Evolutionary conservation across 37 sponge, comb jelly and placozoan genomes (phyloP).

Genomic region (Ephydatia muelleri): DNA sequence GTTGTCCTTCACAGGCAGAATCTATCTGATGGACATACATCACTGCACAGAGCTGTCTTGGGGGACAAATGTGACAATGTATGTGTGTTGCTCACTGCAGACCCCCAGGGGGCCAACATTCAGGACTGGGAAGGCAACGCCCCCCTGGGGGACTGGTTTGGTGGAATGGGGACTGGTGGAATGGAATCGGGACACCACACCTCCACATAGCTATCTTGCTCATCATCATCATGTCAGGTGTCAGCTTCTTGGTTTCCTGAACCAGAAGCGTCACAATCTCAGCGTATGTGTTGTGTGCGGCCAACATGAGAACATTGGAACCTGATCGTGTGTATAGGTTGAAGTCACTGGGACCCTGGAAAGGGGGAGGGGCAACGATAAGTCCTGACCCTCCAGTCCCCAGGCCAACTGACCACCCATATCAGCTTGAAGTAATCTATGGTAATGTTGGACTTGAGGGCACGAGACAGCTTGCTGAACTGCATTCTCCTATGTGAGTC

Average conservation of each 20-base stretch:
- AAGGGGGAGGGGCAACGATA: background rate
- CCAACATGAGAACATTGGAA: conserved; percentile 66
- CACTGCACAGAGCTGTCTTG: no score
- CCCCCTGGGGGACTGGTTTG: no score
- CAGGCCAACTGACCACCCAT: background rate
- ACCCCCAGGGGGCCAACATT: no score
- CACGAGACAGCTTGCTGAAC: background rate
- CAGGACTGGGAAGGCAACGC: no score
- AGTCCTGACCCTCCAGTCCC: background rate
- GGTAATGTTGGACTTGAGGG: background rate
- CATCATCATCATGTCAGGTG: conserved; percentile 2
- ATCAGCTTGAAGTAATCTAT: background rate
- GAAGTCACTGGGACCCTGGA: conserved; percentile 68
- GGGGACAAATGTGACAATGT: no score
- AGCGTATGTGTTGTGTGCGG: conserved; percentile 41
- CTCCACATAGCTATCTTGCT: background rate
- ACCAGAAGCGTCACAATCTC: conserved; percentile 64
- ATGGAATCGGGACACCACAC: no score
- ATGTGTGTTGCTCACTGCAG: no score
- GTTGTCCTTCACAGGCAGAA: no score
- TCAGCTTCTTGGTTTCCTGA: conserved; percentile 3
- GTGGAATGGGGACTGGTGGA: background rate
- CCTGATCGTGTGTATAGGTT: conserved; percentile 43
- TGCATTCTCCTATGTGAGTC: conserved; percentile 43
- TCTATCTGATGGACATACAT: no score